A percentile compares a stretch with the other conserved stretches of the same genome.
phyloP scores from a whole-genome alignment of 2,113 vertebrate species.

The Saccopteryx leptura region DNA sequence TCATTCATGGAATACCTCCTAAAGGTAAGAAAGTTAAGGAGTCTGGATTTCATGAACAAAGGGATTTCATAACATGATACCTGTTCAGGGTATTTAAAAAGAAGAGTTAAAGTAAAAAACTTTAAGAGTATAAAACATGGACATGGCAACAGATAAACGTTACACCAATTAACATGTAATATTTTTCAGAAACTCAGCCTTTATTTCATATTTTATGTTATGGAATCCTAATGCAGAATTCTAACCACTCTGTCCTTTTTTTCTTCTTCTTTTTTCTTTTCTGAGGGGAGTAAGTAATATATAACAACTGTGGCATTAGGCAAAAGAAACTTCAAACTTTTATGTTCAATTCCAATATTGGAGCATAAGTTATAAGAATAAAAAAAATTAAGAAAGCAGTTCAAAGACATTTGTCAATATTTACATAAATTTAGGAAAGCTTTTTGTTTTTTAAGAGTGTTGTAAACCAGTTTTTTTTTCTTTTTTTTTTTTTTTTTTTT shows the following conservation, averaged over 20 bases:
- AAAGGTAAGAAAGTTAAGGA: neutral
- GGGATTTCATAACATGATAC: neutral
- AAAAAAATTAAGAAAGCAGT: neutral
- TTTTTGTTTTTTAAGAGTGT: neutral
- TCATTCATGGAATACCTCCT: neutral
- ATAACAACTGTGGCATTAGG: neutral
- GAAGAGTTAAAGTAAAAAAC: constrained; percentile 29
- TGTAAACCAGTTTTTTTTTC: neutral
- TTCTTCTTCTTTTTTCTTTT: neutral
- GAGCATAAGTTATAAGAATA: neutral
- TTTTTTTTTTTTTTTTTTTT: too few relatives aligned
- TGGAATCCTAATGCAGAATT: neutral
- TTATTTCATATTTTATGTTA: neutral
- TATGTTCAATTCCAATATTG: neutral
- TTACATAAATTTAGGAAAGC: neutral
- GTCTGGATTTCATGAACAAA: neutral
- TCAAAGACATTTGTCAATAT: neutral
- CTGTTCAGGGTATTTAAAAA: neutral
- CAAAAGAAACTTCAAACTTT: neutral
- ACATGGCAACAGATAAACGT: neutral
- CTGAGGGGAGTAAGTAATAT: neutral
- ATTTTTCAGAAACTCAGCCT: neutral
- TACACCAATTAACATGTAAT: neutral
- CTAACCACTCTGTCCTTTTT: neutral
- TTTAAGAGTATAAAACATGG: neutral